phyloP scores from a whole-genome alignment of 23 tunicate species.

The Halocynthia roretzi region DNA sequence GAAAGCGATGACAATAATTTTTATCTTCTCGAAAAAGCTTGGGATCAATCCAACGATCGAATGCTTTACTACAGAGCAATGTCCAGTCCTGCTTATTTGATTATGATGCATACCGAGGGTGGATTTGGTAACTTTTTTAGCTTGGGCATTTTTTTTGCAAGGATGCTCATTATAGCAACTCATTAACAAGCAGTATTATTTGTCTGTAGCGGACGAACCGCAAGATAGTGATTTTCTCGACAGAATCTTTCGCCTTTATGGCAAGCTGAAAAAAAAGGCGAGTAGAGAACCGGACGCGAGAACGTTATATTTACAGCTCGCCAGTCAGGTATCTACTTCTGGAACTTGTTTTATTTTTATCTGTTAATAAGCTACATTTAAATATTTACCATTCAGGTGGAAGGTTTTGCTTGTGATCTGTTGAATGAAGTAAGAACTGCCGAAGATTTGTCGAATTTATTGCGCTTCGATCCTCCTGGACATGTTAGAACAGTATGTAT shows the following conservation, averaged over 20 bases:
- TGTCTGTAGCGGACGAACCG: conserved; percentile 1
- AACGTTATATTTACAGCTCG: conserved; percentile 40
- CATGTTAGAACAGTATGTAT: conserved; percentile 24
- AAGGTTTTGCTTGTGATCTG: conserved; percentile 65
- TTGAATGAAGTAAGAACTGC: conserved; percentile 51
- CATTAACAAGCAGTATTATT: neutral
- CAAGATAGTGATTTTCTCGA: conserved; percentile 42
- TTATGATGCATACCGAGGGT: conserved; percentile 54
- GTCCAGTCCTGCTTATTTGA: conserved; percentile 54
- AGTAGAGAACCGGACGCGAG: conserved; percentile 34
- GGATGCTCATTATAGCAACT: neutral
- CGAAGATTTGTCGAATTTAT: conserved; percentile 39
- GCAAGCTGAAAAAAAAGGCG: conserved; percentile 47
- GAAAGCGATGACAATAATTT: too few relatives aligned
- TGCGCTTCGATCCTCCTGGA: conserved; percentile 60
- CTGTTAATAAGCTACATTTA: too few relatives aligned
- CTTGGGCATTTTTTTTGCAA: neutral
- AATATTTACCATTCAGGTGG: conserved; percentile 20
- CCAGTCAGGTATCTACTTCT: conserved; percentile 31
- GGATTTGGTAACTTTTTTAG: conserved; percentile 19
- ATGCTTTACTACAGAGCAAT: conserved; percentile 39
- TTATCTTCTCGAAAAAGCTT: conserved; percentile 30
- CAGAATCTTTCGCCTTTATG: conserved; percentile 34
- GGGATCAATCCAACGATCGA: conserved; percentile 50
- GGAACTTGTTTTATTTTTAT: too few relatives aligned